A percentile compares a stretch with the other conserved stretches of the same genome.
phyloP scores from a whole-genome alignment of 2,797 vertebrate genomes.

The Microchirus variegatus region DNA sequence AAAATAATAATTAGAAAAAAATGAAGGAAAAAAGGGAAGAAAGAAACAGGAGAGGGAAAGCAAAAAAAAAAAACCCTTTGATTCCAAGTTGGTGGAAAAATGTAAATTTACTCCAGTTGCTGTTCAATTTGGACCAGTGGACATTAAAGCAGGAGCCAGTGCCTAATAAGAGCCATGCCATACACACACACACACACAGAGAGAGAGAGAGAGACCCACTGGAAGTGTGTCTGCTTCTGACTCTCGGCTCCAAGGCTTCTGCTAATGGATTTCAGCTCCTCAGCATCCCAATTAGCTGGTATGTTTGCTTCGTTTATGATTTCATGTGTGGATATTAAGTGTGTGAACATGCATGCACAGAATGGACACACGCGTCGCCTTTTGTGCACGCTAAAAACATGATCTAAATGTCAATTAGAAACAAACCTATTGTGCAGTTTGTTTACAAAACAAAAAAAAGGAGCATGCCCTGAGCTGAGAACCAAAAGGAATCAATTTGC shows the following conservation, averaged over 20 bases:
- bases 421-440: conserved; percentile 15
- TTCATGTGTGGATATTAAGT: conserved; percentile 59
- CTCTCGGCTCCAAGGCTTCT: conserved; percentile 70
- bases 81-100: conserved; percentile 78
- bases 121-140: conserved; percentile 79
- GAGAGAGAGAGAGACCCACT: conserved; percentile 31
- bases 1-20: background rate
- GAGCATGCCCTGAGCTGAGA: conserved; percentile 11
- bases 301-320: conserved; percentile 64
- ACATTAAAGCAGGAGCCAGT: conserved; percentile 84
- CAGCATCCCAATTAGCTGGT: conserved; percentile 79
- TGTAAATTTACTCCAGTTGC: conserved; percentile 80
- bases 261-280: conserved; percentile 85
- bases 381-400: background rate
- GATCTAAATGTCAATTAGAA: conserved; percentile 23
- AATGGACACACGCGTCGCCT: background rate
- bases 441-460: conserved; percentile 9
- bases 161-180: conserved; percentile 86
- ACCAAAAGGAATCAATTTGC: conserved; percentile 40
- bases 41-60: conserved; percentile 8
- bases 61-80: conserved; percentile 77
- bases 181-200: conserved; percentile 38
- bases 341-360: conserved; percentile 38
- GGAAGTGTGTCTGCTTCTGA: conserved; percentile 69
- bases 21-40: conserved; percentile 17